Evolutionary conservation across 1,140 invertebrate species (phyloP), one percentile per base, ranked within the genome.

Genomic region (Drosophila busckii): DNA sequence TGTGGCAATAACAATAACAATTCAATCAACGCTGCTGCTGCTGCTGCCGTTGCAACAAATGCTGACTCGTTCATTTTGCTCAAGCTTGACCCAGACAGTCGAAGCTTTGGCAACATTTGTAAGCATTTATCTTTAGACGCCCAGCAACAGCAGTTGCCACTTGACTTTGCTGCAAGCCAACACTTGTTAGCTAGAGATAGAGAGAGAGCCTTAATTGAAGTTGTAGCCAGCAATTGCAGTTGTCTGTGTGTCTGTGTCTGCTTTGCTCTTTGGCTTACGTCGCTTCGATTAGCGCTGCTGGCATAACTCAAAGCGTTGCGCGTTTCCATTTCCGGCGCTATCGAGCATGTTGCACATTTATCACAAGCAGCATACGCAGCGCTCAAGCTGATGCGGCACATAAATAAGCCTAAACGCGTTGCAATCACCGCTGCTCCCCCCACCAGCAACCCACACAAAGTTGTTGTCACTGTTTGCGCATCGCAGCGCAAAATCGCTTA

Each of bases 41-140:
- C 29, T 12, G 40, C 25, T 54, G n/a, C n/a, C n/a, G n/a, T n/a
- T n/a, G n/a, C n/a, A 60, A 80, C 73, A 78, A 73, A 78, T 82
- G 73, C 73, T 80, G 75, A 78, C 68, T 82, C 63, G 70, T 80
- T 82, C 65, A 82, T 78, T 80, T 69, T 45, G 53, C 46, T 65
- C 34, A 32, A 32, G 53, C 38, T 58, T 59, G 41, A 26, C 41
- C 13, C 8, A 35, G 38, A 10, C 28, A 41, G n/a, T n/a, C n/a
- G n/a, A n/a, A 17, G 37, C 46, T 44, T 35, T 37, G 16, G 35
- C 48, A 42, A 44, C 55, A 59, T 44, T 59, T 53, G 48, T 59
- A 28, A 60, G 48, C 56, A 60, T 53, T 60, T 60, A 40, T 60
- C 49, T 60, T 60, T 19, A 20, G 22, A 3, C 12, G 38, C 25